These are phyloP conservation scores for Drosophila emarginata DNA, from an alignment of 2,888 invertebrate species.

Conservation along the genomic window DNA sequence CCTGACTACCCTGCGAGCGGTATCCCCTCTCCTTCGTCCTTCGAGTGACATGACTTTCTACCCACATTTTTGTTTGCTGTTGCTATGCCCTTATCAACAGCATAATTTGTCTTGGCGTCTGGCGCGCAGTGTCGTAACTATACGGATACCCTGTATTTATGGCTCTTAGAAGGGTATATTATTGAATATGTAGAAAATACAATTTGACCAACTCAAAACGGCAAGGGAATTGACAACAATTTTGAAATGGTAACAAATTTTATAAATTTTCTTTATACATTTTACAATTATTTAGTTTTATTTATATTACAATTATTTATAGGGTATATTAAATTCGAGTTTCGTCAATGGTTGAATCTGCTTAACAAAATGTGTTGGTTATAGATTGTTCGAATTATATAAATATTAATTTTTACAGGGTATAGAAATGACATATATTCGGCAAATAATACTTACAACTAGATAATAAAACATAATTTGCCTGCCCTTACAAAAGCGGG, in stretches of 20 bases:
- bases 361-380: too few species aligned
- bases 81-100: conserved; percentile 73
- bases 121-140: conserved; percentile 26
- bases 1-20: not conserved
- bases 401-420: too few species aligned
- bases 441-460: not conserved
- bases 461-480: too few species aligned
- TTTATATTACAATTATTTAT: too few species aligned
- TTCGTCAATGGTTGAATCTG: too few species aligned
- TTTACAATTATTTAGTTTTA: too few species aligned
- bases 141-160: not conserved
- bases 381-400: too few species aligned
- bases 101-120: conserved; percentile 74
- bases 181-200: not conserved
- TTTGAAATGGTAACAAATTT: too few species aligned
- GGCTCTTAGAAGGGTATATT: not conserved
- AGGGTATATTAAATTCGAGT: not conserved
- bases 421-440: not conserved
- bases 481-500: too few species aligned
- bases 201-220: not conserved
- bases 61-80: conserved; percentile 46
- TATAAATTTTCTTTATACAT: too few species aligned
- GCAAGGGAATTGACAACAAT: too few species aligned
- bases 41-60: conserved; percentile 10
- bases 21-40: not conserved